Evolutionary conservation across 2,113 vertebrate species (phyloP).

Genomic region (Erinaceus europaeus): DNA sequence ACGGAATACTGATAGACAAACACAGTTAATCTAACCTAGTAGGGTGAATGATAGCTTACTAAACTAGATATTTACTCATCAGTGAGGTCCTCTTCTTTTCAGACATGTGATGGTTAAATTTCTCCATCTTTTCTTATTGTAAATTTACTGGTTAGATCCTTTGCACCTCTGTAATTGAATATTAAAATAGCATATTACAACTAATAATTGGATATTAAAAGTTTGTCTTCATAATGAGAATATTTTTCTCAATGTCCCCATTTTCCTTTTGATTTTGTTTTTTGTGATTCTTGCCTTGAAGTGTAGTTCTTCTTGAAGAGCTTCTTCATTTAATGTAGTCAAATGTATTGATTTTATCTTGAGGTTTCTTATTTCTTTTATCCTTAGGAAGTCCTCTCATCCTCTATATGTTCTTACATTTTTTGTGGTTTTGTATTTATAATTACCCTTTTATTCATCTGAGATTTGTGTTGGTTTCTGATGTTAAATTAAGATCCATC

Average conservation of each 20-base stretch:
- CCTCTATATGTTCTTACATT: background rate
- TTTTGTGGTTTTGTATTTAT: constrained; percentile 15
- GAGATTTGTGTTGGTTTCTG: constrained; percentile 10
- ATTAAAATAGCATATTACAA: background rate
- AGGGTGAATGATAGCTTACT: background rate
- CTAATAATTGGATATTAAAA: background rate
- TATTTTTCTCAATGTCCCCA: background rate
- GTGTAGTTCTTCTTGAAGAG: constrained; percentile 11
- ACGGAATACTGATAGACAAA: background rate
- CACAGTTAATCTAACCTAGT: background rate
- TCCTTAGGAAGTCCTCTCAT: constrained; percentile 11
- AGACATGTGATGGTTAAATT: background rate
- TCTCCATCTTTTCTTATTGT: background rate
- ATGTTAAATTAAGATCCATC: background rate
- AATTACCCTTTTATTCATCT: constrained; percentile 34
- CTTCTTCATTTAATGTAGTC: background rate
- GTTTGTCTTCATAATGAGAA: background rate
- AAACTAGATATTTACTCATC: background rate
- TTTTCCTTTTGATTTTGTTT: background rate
- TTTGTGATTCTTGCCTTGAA: constrained; percentile 17
- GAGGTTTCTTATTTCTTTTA: constrained; percentile 15
- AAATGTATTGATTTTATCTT: constrained; percentile 34
- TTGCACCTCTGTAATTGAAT: background rate
- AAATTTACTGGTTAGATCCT: background rate
- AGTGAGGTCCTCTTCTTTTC: background rate